Conservation (phyloP, 2,113 vertebrate species). For the Heterocephalus glaber region DNA sequence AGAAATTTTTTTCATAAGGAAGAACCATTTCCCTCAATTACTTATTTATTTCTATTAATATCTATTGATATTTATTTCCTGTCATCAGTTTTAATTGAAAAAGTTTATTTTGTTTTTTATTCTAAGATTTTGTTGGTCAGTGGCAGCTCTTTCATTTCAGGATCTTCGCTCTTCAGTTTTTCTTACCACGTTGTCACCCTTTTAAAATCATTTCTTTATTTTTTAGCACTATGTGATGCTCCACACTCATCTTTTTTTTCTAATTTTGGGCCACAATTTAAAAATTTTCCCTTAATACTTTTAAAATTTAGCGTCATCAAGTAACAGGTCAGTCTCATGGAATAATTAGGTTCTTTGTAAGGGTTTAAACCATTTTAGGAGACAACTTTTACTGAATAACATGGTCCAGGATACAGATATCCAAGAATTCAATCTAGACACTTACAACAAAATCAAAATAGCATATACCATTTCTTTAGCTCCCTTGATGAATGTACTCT, state of each 20-base stretch:
- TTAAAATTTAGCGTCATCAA: slow-evolving; percentile 30
- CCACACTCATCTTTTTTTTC: neutral
- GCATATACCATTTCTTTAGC: neutral
- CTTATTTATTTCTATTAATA: neutral
- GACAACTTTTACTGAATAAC: slow-evolving; percentile 18
- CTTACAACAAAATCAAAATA: slow-evolving; percentile 7
- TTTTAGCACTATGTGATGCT: neutral
- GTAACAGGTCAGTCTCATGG: slow-evolving; percentile 33
- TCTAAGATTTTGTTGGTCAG: neutral
- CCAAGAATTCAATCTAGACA: slow-evolving; percentile 8
- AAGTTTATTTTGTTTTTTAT: neutral
- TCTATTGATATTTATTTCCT: neutral
- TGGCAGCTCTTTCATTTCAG: neutral
- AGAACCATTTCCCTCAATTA: neutral
- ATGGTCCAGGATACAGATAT: neutral
- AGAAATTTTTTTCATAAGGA: neutral
- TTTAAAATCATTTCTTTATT: neutral
- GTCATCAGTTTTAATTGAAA: neutral
- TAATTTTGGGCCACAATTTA: neutral
- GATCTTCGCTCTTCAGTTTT: neutral
- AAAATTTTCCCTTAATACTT: slow-evolving; percentile 51
- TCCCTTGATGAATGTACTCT: neutral
- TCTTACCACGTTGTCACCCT: neutral
- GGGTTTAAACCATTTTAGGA: neutral
- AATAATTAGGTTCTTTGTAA: slow-evolving; percentile 13